Conservation (phyloP, 2,888 invertebrate species). For the Drosophila nr. perissopoda region DNA sequence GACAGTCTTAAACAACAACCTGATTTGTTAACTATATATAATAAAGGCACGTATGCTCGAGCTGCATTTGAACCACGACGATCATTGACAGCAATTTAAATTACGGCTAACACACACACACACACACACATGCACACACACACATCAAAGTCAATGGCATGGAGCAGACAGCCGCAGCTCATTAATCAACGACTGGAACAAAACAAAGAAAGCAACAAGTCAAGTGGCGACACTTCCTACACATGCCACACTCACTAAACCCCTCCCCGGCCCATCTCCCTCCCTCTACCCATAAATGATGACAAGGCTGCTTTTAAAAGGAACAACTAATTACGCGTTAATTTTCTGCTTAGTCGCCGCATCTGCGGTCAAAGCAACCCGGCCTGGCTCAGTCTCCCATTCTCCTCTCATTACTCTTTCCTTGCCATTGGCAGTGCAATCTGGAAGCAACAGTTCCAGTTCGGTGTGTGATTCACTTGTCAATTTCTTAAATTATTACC, state of each 20-base stretch:
- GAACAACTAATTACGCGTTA: slow-evolving; percentile 81
- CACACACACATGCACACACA: slow-evolving; percentile 26
- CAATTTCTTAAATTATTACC: slow-evolving; percentile 77
- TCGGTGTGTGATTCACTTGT: slow-evolving; percentile 72
- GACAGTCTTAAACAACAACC: slow-evolving; percentile 47
- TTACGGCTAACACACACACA: slow-evolving; percentile 35
- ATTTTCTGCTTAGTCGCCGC: slow-evolving; percentile 65
- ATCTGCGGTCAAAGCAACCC: slow-evolving; percentile 1
- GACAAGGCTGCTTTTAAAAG: slow-evolving; percentile 69
- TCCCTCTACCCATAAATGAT: slow-evolving; percentile 28
- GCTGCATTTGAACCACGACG: slow-evolving; percentile 47
- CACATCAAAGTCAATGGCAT: slow-evolving; percentile 60
- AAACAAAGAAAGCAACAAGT: slow-evolving; percentile 69
- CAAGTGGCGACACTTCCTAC: slow-evolving; percentile 73
- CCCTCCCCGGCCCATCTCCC: not conserved
- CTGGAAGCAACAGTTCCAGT: slow-evolving; percentile 23
- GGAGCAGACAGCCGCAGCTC: slow-evolving; percentile 51
- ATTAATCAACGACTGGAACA: slow-evolving; percentile 68
- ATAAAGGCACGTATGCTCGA: slow-evolving; percentile 16
- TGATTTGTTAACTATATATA: slow-evolving; percentile 28
- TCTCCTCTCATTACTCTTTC: not conserved
- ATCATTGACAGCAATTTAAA: slow-evolving; percentile 27
- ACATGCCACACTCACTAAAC: slow-evolving; percentile 14
- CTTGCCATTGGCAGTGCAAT: slow-evolving; percentile 7
- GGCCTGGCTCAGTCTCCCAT: not conserved